Base-by-base conservation (phyloP, 2,797 vertebrate genomes). In the Sciaenops ocellatus region DNA sequence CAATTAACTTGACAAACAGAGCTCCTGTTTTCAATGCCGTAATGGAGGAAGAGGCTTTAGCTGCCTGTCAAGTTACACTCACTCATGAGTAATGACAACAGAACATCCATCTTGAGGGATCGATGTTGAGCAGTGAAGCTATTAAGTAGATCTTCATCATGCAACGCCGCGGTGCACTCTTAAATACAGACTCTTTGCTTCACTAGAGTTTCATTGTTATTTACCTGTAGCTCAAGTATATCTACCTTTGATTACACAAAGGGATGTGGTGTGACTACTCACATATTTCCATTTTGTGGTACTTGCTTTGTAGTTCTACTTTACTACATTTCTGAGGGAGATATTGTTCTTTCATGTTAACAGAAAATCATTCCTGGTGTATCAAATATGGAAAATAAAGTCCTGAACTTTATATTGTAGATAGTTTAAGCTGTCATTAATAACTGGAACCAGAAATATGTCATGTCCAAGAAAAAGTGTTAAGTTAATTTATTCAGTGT, bases 71-170 rank as follows among this genome's bases (percentile, higher is more conserved):
- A 75, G 52, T 79, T 75, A 26, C 10, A 87, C 79, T 85, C 57
- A 69, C 50, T 85, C 72, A 75, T 57, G 74, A 87, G 61, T 67
- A 67, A 82, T 87, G 84, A 88, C 89, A 84, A 55, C 73, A 76
- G 71, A 76, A 68, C 70, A 75, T 89, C 80, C 74, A 89, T 92
- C 83, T 50, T 72, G 44, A 83, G 61, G 57, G 84, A 89, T 87
- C 59, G 20, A 78, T 78, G 82, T 64, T 12, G 50, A 83, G 79
- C 61, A 60, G 72, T 28, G 61, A 69, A 76, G 60, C 79, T 81
- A 54, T 90, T 88, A 85, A 82, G 85, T 8, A 28, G 71, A 80
- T 77, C 70, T 85, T 72, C 61, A 68, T 83, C 61, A 76, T 4
- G 30, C 34, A 61, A 55, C 17, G 5, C 62, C 52, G 69, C 13